Conservation (phyloP, 2,113 vertebrate genomes). For the Eulemur macaco region DNA sequence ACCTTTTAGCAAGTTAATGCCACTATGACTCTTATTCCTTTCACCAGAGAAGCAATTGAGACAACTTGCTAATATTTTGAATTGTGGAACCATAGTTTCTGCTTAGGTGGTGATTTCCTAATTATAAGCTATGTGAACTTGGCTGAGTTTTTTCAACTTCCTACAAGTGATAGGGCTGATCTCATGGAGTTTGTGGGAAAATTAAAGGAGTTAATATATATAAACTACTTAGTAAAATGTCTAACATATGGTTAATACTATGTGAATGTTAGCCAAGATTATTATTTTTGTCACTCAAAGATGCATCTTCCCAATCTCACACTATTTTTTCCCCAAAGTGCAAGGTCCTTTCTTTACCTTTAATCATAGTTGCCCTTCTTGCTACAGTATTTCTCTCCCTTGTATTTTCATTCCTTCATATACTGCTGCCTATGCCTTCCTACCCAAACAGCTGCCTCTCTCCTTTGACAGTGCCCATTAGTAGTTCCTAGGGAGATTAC, state of each 20-base stretch:
- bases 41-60: neutral
- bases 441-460: neutral
- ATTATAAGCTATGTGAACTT: neutral
- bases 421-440: neutral
- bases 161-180: neutral
- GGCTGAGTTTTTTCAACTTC: neutral
- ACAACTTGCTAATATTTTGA: neutral
- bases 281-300: neutral
- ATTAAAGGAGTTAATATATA: neutral
- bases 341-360: neutral
- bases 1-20: neutral
- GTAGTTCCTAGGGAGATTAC: neutral
- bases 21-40: neutral
- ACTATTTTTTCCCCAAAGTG: neutral
- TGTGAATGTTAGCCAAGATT: neutral
- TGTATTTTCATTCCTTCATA: neutral
- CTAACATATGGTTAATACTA: neutral
- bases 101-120: neutral
- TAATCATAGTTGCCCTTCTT: neutral
- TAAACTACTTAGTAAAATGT: neutral
- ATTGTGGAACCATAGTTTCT: neutral
- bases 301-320: neutral
- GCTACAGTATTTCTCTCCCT: neutral
- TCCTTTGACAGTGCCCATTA: neutral
- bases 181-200: neutral